These are phyloP conservation scores for Catharus fuscescens DNA, from an alignment of 2,113 vertebrate species.

Conservation along the genomic window DNA sequence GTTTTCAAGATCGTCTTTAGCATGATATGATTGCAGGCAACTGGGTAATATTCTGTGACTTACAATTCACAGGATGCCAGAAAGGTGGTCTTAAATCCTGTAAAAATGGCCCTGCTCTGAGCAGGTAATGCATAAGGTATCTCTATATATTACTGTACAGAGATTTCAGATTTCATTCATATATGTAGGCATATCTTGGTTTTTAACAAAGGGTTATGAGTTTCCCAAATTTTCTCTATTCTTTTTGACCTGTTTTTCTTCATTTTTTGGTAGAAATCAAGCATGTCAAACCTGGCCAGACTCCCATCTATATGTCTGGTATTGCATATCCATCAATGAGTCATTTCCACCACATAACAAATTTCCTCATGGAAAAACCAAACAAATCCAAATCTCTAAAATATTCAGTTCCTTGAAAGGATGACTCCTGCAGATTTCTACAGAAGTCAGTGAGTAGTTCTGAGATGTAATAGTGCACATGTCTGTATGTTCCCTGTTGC, in stretches of 20 bases:
- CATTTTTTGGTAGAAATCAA: neutral
- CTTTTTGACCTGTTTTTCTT: neutral
- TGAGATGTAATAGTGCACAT: neutral
- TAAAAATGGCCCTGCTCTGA: neutral
- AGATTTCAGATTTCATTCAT: neutral
- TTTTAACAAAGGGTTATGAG: neutral
- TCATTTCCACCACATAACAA: neutral
- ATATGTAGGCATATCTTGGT: neutral
- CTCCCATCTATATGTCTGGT: accelerated
- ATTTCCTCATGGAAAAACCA: neutral
- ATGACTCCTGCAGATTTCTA: neutral
- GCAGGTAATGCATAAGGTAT: neutral
- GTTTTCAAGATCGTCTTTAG: neutral
- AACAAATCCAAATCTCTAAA: neutral
- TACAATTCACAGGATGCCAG: neutral
- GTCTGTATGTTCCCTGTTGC: neutral
- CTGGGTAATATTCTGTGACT: neutral
- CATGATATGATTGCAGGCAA: neutral
- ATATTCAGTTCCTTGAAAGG: neutral
- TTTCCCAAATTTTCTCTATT: neutral
- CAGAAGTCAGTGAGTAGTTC: neutral
- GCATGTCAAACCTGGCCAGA: neutral
- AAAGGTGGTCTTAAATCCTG: neutral
- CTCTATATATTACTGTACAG: neutral
- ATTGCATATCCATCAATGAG: neutral